These are phyloP conservation scores for Euproctis similis DNA, from an alignment of 2,888 invertebrate species.

Conservation along the genomic window DNA sequence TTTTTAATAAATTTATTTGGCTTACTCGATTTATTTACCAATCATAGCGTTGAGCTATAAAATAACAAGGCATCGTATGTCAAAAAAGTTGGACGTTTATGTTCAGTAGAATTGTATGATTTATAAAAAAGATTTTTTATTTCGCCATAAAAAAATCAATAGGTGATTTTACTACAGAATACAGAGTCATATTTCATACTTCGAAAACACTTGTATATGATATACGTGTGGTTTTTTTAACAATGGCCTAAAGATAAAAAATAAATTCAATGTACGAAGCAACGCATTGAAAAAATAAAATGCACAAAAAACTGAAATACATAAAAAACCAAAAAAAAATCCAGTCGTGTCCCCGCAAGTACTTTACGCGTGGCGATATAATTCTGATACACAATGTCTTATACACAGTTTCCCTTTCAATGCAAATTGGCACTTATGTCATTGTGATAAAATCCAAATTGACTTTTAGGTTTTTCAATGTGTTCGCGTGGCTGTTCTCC, in stretches of 20 bases:
- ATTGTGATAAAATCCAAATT: constrained; percentile 31
- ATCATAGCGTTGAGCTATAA: too few species aligned
- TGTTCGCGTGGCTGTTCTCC: constrained; percentile 38
- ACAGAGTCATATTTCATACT: too few species aligned
- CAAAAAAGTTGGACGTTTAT: too few species aligned
- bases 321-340: constrained; percentile 27
- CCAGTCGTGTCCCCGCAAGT: constrained; percentile 35
- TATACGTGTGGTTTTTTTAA: constrained; percentile 19
- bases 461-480: constrained; percentile 24
- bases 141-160: too few species aligned
- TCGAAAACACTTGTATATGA: too few species aligned
- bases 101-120: too few species aligned
- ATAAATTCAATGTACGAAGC: constrained; percentile 9
- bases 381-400: constrained; percentile 25
- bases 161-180: too few species aligned
- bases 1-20: too few species aligned
- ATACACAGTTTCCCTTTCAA: constrained; percentile 30
- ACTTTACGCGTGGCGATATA: constrained; percentile 43
- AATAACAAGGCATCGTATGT: too few species aligned
- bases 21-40: too few species aligned
- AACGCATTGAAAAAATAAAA: constrained; percentile 17
- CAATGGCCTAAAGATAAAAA: constrained; percentile 14
- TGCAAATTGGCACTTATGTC: constrained; percentile 33
- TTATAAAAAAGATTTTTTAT: too few species aligned
- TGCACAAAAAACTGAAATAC: constrained; percentile 19